Base-by-base conservation (phyloP, 2,113 vertebrate species). In the Atractosteus spatula region DNA sequence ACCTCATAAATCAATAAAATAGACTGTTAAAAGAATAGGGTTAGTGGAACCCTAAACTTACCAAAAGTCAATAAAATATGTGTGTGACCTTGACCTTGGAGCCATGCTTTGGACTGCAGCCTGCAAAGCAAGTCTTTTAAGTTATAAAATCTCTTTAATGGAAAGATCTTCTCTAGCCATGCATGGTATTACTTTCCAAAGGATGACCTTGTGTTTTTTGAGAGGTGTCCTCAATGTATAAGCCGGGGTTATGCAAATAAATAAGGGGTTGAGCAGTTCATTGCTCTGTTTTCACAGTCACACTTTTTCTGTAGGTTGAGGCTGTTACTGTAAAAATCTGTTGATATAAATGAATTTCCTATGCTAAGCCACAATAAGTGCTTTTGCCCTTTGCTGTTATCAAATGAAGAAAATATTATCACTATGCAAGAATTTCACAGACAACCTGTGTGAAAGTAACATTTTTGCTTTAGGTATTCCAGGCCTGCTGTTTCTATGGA, bases 101-200 rank as follows among this genome's bases (percentile, higher is more conserved):
- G 68, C 70, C 68, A 78, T 73, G 47, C 54, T 55, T 72, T 72
- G 54, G 71, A 72, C 74, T 77, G 74, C 72, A 77, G 80, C 71
- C 70, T 80, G 75, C 77, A 81, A 84, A 85, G 78, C 82, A 76
- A 69, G 74, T 78, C 76, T 79, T 73, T 86, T 82, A 81, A 79
- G 75, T 82, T 80, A 86, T 85, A 77, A 64, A 82, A 85, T 87
- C 79, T 84, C 74, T 80, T 82, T 85, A 82, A 80, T 75, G 71
- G 77, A 79, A 83, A 75, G 82, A 74, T 73, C 59, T 82, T 76
- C 70, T 81, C 72, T 76, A 85, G 64, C 68, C 83, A 88, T 86
- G 83, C 83, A 88, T 86, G 83, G 82, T 79, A 86, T 87, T 88
- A 83, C 76, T 87, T 89, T 85, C 82, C 76, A 68, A 81, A 47